Evolutionary conservation across 2,797 vertebrate species (phyloP), one percentile per base, ranked within the genome.

Genomic region (Channallabes apus): DNA sequence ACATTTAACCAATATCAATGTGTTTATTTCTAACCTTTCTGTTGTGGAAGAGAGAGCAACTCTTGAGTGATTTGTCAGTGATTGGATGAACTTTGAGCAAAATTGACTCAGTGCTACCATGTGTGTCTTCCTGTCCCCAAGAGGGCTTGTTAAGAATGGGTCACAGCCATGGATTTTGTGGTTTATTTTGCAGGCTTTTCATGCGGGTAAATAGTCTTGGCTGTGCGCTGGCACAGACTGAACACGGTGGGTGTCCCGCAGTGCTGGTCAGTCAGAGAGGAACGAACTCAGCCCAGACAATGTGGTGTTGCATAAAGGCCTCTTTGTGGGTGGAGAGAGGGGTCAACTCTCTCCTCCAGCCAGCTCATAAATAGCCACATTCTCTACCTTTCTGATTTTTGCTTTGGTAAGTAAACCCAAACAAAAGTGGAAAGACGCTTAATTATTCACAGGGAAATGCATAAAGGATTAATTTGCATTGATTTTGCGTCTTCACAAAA

Each of bases 391-490:
- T 95, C 92, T 95, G 92, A 94, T 95, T 94, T 94, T 93, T 93
- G 92, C 94, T 94, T 93, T 90, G 94, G 90, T 92, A 89, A 85
- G 69, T 79, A 93, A 87, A 87, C 87, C 86, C 92, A 91, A 90
- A 95, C 94, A 96, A 95, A 95, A 94, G 94, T 92, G 91, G 88
- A 91, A 93, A 93, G 92, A 87, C 91, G 90, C 89, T 89, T 87
- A 94, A 93, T 94, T 94, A 94, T 95, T 94, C 95, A 95, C 93
- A 93, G 91, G 87, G 90, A 94, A 94, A 94, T 91, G 93, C 89
- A 95, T 93, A 96, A 96, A 95, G 92, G 94, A 94, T 94, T 93
- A 88, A 95, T 96, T 96, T 96, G 94, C 94, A 96, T 96, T 93
- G 93, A 96, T 95, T 95, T 95, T 88, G 87, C 91, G 87, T 87